Conservation (phyloP, 2,797 vertebrate genomes). For the Schizopygopsis malacanthus region DNA sequence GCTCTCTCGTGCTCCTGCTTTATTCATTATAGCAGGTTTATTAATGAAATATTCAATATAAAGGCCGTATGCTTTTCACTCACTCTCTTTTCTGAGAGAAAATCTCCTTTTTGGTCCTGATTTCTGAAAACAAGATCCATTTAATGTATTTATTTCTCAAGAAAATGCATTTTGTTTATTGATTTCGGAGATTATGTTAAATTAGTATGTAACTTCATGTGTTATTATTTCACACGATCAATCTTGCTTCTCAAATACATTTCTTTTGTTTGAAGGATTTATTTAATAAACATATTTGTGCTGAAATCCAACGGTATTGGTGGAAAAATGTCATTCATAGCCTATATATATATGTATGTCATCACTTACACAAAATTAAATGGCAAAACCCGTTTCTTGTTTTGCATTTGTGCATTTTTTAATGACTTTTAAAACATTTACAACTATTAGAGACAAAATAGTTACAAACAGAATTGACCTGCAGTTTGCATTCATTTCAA, state of each 20-base stretch:
- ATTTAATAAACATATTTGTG: no score
- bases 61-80: neutral
- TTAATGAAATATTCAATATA: neutral
- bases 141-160: neutral
- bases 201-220: neutral
- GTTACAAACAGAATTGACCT: slow-evolving; percentile 93
- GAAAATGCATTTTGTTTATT: neutral
- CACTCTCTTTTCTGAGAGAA: neutral
- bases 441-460: slow-evolving; percentile 92
- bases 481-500: slow-evolving; percentile 90
- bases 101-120: neutral
- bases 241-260: neutral
- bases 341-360: no score
- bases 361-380: neutral
- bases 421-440: slow-evolving; percentile 83
- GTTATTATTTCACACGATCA: neutral
- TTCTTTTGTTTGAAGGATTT: neutral
- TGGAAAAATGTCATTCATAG: no score
- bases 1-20: neutral
- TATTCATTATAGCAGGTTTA: neutral
- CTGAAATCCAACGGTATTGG: no score
- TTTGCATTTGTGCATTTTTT: slow-evolving; percentile 78
- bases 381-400: slow-evolving; percentile 9
- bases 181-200: neutral
- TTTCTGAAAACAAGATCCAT: neutral